A percentile compares a stretch with the other conserved stretches of the same genome.
These are phyloP conservation scores for Drosophila yooni DNA, from an alignment of 2,888 invertebrate species.

Conservation along the genomic window DNA sequence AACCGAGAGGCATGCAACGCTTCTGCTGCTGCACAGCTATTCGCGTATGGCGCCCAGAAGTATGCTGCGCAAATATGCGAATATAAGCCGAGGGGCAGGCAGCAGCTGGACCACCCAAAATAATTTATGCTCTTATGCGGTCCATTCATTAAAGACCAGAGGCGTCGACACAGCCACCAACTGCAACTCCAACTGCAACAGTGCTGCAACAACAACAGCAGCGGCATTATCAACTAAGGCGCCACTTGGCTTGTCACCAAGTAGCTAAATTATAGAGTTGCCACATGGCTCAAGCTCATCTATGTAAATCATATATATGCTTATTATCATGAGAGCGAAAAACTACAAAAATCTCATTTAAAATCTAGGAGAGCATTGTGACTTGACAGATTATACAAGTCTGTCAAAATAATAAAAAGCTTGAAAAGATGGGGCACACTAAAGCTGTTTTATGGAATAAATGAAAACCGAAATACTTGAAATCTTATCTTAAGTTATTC, in stretches of 20 bases:
- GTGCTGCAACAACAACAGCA: neutral
- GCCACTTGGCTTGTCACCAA: constrained; percentile 40
- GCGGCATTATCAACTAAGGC: neutral
- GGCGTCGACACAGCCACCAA: constrained; percentile 8
- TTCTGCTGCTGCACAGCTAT: constrained; percentile 26
- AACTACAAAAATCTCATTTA: neutral
- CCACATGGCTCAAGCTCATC: constrained; percentile 39
- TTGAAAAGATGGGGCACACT: neutral
- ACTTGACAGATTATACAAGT: neutral
- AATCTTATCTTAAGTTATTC: neutral
- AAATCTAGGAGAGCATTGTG: neutral
- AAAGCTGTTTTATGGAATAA: neutral
- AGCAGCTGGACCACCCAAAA: constrained; percentile 34
- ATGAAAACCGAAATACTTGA: neutral
- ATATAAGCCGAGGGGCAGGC: constrained; percentile 27
- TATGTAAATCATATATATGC: constrained; percentile 3
- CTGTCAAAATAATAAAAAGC: neutral
- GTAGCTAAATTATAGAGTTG: constrained; percentile 63
- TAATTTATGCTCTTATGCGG: constrained; percentile 72
- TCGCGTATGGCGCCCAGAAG: constrained; percentile 59
- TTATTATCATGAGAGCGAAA: constrained; percentile 5
- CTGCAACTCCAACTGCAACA: neutral
- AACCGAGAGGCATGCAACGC: constrained; percentile 56
- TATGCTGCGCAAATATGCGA: constrained; percentile 75
- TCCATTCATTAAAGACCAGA: constrained; percentile 69